A percentile compares a stretch with the other conserved stretches of the same genome.
Evolutionary conservation across 2,113 vertebrate genomes (phyloP).

Genomic region (Phaethornis superciliosus): DNA sequence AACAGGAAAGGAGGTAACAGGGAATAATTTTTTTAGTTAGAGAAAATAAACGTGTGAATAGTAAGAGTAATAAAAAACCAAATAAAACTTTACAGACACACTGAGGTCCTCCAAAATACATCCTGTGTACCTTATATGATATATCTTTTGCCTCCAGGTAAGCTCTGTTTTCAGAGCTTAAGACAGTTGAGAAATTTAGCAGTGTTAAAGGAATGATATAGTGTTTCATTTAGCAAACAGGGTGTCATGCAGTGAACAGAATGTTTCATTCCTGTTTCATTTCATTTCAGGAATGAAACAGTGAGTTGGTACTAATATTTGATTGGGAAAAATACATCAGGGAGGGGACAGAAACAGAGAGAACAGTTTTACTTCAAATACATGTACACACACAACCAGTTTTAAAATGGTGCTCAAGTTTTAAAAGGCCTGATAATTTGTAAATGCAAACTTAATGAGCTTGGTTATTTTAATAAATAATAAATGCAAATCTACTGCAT

Average conservation of each 20-base stretch:
- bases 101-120: background rate
- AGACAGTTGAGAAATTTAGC: background rate
- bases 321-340: background rate
- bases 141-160: background rate
- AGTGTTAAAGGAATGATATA: no score
- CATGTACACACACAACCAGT: background rate
- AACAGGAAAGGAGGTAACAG: background rate
- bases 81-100: background rate
- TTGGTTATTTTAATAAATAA: background rate
- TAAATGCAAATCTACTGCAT: background rate
- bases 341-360: background rate
- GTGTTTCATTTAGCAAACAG: no score
- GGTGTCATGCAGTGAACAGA: no score
- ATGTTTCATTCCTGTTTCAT: no score
- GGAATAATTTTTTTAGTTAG: background rate
- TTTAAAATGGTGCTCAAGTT: background rate
- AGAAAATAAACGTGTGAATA: background rate
- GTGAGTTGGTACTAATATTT: background rate
- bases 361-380: background rate
- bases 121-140: rapidly evolving
- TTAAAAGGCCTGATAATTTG: background rate
- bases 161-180: background rate
- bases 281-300: background rate
- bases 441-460: background rate
- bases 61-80: background rate